A percentile compares a stretch with the other conserved stretches of the same genome.
Evolutionary conservation across 2,888 invertebrate genomes (phyloP).

Genomic region (Coelinius sp.): DNA sequence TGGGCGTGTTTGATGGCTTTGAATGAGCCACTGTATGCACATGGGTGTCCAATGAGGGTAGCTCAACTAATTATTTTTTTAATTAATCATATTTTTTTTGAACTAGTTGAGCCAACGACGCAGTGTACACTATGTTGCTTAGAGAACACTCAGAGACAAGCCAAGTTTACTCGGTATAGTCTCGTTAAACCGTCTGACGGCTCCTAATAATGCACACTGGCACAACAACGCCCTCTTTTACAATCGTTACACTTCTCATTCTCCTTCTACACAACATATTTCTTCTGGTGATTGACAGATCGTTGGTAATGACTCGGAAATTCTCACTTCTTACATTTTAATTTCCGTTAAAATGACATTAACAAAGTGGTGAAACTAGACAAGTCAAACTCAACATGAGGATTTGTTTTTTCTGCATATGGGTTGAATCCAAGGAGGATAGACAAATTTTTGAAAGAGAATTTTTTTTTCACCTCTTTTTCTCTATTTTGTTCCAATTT

Average conservation of each 20-base stretch:
- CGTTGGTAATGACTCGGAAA: slow-evolving; percentile 20
- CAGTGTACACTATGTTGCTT: slow-evolving; percentile 33
- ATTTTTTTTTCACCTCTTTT: too few relatives aligned
- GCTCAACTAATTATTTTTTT: slow-evolving; percentile 68
- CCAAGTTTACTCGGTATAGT: slow-evolving; percentile 59
- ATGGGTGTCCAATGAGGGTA: slow-evolving; percentile 34
- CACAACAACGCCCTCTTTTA: slow-evolving; percentile 47
- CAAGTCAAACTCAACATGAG: too few relatives aligned
- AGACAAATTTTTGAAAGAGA: too few relatives aligned
- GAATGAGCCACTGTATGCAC: not conserved
- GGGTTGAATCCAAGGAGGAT: too few relatives aligned
- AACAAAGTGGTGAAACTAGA: too few relatives aligned
- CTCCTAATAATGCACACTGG: slow-evolving; percentile 60
- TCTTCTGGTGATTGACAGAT: not conserved
- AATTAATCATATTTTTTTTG: slow-evolving; percentile 70
- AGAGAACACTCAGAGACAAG: slow-evolving; percentile 29
- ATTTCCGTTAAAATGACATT: not conserved
- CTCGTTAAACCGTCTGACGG: slow-evolving; percentile 63
- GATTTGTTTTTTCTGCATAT: too few relatives aligned
- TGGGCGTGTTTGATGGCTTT: slow-evolving; percentile 18
- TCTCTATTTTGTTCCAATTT: too few relatives aligned
- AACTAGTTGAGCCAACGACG: slow-evolving; percentile 45
- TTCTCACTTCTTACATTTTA: not conserved
- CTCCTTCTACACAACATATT: slow-evolving; percentile 30
- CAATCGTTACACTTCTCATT: slow-evolving; percentile 27